These are phyloP conservation scores for Myzus persicae DNA, from an alignment of 1,140 invertebrate species.

Conservation along the genomic window DNA sequence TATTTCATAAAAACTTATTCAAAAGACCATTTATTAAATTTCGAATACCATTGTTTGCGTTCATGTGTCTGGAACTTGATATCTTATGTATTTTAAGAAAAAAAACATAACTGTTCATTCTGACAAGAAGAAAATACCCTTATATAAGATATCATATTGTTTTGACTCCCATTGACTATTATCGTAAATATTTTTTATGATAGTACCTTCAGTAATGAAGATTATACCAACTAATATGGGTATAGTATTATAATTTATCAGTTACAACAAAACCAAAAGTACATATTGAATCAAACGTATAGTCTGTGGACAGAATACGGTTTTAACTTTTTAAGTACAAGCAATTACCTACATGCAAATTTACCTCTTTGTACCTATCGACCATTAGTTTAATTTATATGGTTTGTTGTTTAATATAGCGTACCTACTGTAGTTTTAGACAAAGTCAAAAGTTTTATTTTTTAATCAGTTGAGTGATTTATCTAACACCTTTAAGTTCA, in stretches of 20 bases:
- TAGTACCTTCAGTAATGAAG: background rate
- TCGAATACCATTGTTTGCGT: constrained; percentile 6
- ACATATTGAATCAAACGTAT: background rate
- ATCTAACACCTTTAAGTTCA: background rate
- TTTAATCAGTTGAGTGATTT: background rate
- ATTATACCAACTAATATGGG: background rate
- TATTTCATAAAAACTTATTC: constrained; percentile 37
- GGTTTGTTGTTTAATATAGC: background rate
- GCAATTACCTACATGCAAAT: background rate
- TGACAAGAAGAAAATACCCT: background rate
- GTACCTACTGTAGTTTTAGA: too few species aligned
- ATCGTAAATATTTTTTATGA: background rate
- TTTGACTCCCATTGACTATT: background rate
- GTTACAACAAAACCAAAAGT: background rate
- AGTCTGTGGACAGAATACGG: background rate
- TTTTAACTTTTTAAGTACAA: background rate
- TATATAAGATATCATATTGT: background rate
- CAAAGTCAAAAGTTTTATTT: background rate
- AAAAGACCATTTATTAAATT: constrained; percentile 36
- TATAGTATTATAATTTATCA: constrained; percentile 1
- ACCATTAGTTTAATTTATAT: background rate
- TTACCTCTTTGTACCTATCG: background rate
- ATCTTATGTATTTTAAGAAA: too few species aligned
- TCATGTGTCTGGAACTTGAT: constrained; percentile 9
- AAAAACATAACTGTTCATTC: background rate